A percentile compares a stretch with the other conserved stretches of the same genome.
Evolutionary conservation across 1,140 invertebrate genomes (phyloP).

Genomic region (Caenorhabditis remanei): DNA sequence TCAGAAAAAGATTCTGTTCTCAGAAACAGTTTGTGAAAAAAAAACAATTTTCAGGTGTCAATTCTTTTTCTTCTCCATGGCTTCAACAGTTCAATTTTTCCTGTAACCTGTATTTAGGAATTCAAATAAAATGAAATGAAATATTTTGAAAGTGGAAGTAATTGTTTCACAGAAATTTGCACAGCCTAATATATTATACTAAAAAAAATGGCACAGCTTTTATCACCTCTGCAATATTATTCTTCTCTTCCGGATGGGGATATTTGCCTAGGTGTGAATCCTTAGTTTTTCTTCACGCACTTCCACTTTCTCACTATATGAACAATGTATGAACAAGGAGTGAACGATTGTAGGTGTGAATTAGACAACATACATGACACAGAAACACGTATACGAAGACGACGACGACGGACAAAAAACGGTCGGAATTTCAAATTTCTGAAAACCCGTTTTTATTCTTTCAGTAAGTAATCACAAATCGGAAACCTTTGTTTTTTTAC

Average conservation of each 20-base stretch:
- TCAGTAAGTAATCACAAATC: constrained; percentile 16
- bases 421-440: neutral
- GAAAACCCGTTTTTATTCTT: constrained; percentile 10
- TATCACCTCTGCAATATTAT: neutral
- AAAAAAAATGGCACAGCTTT: neutral
- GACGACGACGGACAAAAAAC: neutral
- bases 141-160: neutral
- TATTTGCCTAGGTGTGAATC: neutral
- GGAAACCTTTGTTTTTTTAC: neutral
- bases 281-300: neutral
- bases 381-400: neutral
- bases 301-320: constrained; percentile 35
- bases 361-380: neutral
- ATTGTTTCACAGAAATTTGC: neutral
- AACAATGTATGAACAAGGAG: constrained; percentile 31
- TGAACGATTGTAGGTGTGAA: constrained; percentile 37
- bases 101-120: too few species aligned
- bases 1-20: neutral
- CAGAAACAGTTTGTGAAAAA: too few species aligned
- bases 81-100: neutral
- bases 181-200: neutral
- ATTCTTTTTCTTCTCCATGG: neutral
- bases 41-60: neutral
- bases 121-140: neutral
- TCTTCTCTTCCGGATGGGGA: neutral